phyloP scores from a whole-genome alignment of 2,113 vertebrate species.

The Oriolus oriolus region DNA sequence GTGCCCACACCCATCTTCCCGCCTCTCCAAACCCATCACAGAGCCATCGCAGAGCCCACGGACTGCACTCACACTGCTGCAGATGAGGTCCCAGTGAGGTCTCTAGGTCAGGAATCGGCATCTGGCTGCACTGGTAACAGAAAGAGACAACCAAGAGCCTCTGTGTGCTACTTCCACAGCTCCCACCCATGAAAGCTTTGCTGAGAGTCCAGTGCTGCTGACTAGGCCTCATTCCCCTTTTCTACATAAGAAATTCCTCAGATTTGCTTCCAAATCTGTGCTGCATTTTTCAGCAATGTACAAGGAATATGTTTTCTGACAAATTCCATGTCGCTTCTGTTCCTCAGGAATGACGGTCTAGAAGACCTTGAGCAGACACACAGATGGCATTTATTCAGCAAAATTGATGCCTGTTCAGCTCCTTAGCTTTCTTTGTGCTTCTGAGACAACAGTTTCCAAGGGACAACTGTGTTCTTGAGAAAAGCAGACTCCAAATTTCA shows the following conservation, averaged over 20 bases:
- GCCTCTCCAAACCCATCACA: neutral
- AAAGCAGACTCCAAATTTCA: neutral
- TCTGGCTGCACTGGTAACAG: neutral
- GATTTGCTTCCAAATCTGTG: neutral
- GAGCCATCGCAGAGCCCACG: rapidly evolving
- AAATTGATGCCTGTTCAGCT: neutral
- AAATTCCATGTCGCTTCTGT: neutral
- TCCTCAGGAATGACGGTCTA: neutral
- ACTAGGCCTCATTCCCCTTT: neutral
- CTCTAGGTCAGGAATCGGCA: neutral
- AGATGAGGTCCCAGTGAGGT: rapidly evolving
- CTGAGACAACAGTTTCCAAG: neutral
- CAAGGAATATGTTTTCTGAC: neutral
- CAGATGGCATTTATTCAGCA: neutral
- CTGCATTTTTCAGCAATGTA: neutral
- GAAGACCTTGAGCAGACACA: neutral
- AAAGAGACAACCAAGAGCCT: neutral
- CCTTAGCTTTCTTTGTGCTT: neutral
- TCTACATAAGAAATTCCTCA: neutral
- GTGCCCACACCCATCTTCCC: no score
- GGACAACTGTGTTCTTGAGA: neutral
- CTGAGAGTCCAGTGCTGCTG: neutral
- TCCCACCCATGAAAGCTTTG: neutral
- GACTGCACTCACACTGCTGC: neutral
- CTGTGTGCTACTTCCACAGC: neutral